Evolutionary conservation across 2,797 vertebrate genomes (phyloP).

Genomic region (Scomberomorus guttatus): DNA sequence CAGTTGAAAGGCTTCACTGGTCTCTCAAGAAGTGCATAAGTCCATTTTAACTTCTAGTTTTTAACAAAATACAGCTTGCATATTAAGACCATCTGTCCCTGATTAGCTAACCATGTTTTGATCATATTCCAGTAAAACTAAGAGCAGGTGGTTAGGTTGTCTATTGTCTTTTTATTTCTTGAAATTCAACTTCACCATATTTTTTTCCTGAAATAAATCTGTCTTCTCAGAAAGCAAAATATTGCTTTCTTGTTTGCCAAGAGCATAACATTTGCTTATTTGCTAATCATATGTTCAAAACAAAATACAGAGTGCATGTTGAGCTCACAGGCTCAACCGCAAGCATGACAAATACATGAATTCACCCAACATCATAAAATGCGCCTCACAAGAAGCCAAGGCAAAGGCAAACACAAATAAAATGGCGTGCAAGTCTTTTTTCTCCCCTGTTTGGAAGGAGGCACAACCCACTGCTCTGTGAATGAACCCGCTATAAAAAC

Average conservation of each 20-base stretch:
- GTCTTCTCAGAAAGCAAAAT: slow-evolving; percentile 65
- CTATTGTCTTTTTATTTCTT: slow-evolving; percentile 67
- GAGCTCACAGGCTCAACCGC: slow-evolving; percentile 71
- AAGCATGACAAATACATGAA: slow-evolving; percentile 77
- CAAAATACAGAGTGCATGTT: slow-evolving; percentile 72
- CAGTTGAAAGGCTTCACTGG: slow-evolving; percentile 75
- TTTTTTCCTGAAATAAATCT: slow-evolving; percentile 68
- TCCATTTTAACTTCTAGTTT: slow-evolving; percentile 69
- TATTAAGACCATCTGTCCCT: slow-evolving; percentile 72
- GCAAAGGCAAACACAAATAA: slow-evolving; percentile 80
- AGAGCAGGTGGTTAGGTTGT: slow-evolving; percentile 71
- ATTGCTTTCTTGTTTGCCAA: slow-evolving; percentile 69
- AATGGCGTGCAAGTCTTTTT: slow-evolving; percentile 70
- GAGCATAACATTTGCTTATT: slow-evolving; percentile 75
- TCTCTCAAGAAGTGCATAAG: slow-evolving; percentile 66
- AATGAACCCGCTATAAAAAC: slow-evolving; percentile 74
- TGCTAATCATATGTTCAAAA: slow-evolving; percentile 79
- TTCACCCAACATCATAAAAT: slow-evolving; percentile 77
- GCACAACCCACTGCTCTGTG: slow-evolving; percentile 51
- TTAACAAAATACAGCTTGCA: slow-evolving; percentile 73
- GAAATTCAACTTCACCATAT: slow-evolving; percentile 59
- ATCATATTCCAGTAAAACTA: slow-evolving; percentile 78
- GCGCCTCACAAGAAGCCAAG: slow-evolving; percentile 76
- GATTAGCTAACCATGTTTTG: slow-evolving; percentile 77
- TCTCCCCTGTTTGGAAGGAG: slow-evolving; percentile 50